A percentile compares a stretch with the other conserved stretches of the same genome.
phyloP scores from a whole-genome alignment of 2,797 vertebrate species.

The Mastacembelus armatus region DNA sequence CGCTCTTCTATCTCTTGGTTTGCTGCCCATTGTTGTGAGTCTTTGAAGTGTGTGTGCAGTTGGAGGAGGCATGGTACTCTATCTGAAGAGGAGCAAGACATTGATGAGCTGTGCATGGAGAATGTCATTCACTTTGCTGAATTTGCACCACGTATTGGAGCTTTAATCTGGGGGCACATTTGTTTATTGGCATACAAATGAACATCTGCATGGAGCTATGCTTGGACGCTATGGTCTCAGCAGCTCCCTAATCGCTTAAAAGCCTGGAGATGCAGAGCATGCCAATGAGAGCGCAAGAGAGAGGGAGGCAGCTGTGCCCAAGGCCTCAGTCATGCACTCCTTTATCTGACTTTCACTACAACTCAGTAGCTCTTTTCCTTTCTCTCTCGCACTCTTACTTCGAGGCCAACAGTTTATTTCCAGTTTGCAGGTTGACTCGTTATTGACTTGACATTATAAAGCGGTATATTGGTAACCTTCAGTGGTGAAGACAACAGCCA shows the following conservation, averaged over 20 bases:
- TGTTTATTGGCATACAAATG: constrained; percentile 84
- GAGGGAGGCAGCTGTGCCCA: constrained; percentile 62
- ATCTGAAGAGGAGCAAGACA: constrained; percentile 62
- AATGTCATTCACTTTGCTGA: constrained; percentile 74
- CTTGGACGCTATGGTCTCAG: constrained; percentile 74
- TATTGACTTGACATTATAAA: constrained; percentile 68
- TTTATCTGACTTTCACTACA: constrained; percentile 69
- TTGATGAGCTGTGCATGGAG: constrained; percentile 68
- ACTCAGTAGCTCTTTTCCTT: constrained; percentile 48
- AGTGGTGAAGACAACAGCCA: constrained; percentile 36
- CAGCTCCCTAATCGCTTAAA: constrained; percentile 79
- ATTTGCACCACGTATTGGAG: constrained; percentile 75
- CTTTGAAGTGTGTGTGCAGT: constrained; percentile 65
- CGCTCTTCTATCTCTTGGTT: constrained; percentile 21
- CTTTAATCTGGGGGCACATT: constrained; percentile 81
- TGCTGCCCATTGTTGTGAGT: constrained; percentile 39
- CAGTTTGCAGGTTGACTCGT: constrained; percentile 60
- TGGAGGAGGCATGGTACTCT: constrained; percentile 28
- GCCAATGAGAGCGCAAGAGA: constrained; percentile 67
- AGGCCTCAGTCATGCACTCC: constrained; percentile 64
- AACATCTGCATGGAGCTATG: constrained; percentile 81
- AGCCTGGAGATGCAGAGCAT: constrained; percentile 72
- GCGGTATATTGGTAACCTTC: constrained; percentile 49
- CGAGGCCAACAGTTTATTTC: constrained; percentile 68
- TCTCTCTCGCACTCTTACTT: constrained; percentile 53